A percentile compares a stretch with the other conserved stretches of the same genome.
These are phyloP conservation scores for Cyphomyrmex costatus DNA, from an alignment of 1,140 invertebrate species.

Conservation along the genomic window DNA sequence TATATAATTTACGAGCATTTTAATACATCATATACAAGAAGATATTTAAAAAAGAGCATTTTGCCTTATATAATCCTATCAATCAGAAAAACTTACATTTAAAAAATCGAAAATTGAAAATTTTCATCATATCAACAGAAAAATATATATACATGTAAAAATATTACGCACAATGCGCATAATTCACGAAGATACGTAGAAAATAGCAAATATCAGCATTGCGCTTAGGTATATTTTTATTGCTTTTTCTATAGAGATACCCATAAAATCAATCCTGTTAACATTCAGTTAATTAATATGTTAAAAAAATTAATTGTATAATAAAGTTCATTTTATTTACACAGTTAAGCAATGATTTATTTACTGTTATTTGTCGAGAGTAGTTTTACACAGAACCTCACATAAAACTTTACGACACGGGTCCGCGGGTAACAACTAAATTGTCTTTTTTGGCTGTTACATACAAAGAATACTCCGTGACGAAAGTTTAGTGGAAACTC, in stretches of 20 bases:
- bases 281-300: not conserved
- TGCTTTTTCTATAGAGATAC: not conserved
- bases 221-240: not conserved
- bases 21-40: not conserved
- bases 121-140: not conserved
- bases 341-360: not conserved
- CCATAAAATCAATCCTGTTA: not conserved
- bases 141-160: not conserved
- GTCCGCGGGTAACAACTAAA: not conserved
- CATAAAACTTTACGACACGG: slow-evolving; percentile 14
- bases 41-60: not conserved
- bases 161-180: not conserved
- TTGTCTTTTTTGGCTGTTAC: slow-evolving; percentile 48
- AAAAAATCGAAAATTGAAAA: not conserved
- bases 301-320: not conserved
- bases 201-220: not conserved
- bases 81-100: not conserved
- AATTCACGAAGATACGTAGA: not conserved
- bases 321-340: not conserved
- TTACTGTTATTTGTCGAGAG: not conserved
- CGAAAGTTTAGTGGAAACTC: slow-evolving; percentile 48
- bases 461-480: slow-evolving; percentile 33
- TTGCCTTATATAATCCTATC: not conserved
- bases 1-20: not conserved
- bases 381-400: slow-evolving; percentile 15